Percentiles rank a stretch among this genome's conserved stretches.
phyloP scores from a whole-genome alignment of 2,113 vertebrate species.

The Psittacara wagleri region DNA sequence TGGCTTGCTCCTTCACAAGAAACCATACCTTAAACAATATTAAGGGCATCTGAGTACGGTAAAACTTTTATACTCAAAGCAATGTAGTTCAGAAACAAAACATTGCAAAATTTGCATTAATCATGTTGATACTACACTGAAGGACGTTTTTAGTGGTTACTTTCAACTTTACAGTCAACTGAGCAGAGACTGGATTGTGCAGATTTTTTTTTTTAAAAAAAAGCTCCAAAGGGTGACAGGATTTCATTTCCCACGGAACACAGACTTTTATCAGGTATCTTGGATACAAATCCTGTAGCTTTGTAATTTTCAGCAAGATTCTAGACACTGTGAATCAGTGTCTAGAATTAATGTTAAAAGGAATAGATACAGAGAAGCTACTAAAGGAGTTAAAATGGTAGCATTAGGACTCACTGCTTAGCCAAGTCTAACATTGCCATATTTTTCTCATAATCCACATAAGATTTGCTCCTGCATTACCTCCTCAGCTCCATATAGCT shows the following conservation, averaged over 20 bases:
- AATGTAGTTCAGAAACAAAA: neutral
- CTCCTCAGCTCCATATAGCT: neutral
- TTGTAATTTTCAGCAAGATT: neutral
- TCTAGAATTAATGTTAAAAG: neutral
- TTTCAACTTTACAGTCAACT: neutral
- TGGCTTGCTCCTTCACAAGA: neutral
- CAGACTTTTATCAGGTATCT: neutral
- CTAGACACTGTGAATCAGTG: neutral
- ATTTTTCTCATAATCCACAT: neutral
- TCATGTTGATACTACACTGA: neutral
- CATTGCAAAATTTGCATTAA: neutral
- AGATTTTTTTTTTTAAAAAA: neutral
- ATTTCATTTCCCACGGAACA: neutral
- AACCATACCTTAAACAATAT: neutral
- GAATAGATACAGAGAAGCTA: neutral
- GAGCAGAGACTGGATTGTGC: neutral
- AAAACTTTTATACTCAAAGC: neutral
- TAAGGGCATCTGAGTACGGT: rapidly evolving
- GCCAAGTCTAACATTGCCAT: neutral
- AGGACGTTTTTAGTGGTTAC: neutral
- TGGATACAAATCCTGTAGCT: neutral
- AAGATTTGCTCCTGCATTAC: neutral
- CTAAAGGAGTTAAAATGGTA: neutral
- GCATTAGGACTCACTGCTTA: neutral
- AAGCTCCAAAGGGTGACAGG: neutral